Evolutionary conservation across 2,888 invertebrate genomes (phyloP).

Genomic region (Papilio gigon): DNA sequence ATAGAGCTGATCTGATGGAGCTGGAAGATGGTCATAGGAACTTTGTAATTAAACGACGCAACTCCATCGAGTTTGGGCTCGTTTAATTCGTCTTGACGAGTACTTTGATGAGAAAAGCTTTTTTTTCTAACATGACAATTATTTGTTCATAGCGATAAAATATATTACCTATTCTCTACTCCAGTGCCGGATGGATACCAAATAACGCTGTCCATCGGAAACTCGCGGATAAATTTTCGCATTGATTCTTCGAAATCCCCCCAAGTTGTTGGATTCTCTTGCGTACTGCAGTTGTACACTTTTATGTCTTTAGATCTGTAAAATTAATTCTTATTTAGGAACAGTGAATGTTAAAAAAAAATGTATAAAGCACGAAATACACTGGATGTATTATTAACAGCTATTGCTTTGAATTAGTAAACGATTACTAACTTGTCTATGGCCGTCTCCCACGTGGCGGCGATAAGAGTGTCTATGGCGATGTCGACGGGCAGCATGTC

Average conservation of each 20-base stretch:
- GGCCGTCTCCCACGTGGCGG: conserved; percentile 87
- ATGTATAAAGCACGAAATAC: too few relatives aligned
- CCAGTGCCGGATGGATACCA: conserved; percentile 85
- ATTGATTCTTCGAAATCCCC: conserved; percentile 82
- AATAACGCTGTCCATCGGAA: conserved; percentile 85
- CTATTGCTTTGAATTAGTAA: too few relatives aligned
- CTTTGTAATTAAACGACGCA: too few relatives aligned
- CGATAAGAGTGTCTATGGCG: conserved; percentile 88
- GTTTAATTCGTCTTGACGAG: too few relatives aligned
- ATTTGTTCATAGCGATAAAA: not conserved
- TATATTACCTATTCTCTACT: conserved; percentile 72
- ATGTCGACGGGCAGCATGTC: conserved; percentile 93
- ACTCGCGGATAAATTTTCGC: conserved; percentile 73
- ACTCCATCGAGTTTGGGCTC: too few relatives aligned
- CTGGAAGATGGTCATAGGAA: too few relatives aligned
- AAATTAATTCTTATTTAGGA: not conserved
- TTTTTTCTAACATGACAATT: not conserved
- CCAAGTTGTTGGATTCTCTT: conserved; percentile 88
- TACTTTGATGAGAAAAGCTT: too few relatives aligned
- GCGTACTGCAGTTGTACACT: conserved; percentile 90
- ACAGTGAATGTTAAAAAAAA: not conserved
- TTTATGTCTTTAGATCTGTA: conserved; percentile 64
- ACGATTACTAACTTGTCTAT: conserved; percentile 65
- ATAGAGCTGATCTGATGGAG: too few relatives aligned
- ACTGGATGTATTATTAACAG: too few relatives aligned